Conservation (phyloP, 2,797 vertebrate species). For the Vultur gryphus region DNA sequence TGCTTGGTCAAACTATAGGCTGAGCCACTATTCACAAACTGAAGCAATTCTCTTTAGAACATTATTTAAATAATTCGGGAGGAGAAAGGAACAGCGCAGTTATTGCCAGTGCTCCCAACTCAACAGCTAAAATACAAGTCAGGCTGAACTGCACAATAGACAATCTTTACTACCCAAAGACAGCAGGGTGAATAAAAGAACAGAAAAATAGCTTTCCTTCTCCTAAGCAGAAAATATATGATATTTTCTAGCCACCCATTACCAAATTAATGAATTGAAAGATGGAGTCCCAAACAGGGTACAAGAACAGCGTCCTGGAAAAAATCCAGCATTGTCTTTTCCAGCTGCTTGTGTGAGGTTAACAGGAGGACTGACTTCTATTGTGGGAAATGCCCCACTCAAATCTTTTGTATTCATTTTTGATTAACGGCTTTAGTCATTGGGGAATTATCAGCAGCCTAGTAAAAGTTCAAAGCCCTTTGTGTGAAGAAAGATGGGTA, state of each 20-base stretch:
- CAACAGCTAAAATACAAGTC: background rate
- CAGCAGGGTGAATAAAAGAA: background rate
- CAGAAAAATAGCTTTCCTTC: background rate
- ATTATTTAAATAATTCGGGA: background rate
- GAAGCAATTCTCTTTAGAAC: background rate
- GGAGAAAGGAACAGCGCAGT: background rate
- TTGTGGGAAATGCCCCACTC: conserved; percentile 41
- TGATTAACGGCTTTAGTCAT: conserved; percentile 36
- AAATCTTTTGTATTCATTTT: conserved; percentile 55
- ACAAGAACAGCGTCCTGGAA: background rate
- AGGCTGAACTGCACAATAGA: background rate
- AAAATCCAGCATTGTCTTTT: conserved; percentile 47
- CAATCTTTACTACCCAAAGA: background rate
- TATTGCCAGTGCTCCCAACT: background rate
- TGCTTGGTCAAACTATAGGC: background rate
- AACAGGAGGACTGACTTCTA: conserved; percentile 37
- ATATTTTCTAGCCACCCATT: conserved; percentile 3
- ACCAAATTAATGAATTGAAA: background rate
- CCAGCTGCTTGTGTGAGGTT: conserved; percentile 33
- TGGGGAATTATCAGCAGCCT: conserved; percentile 14
- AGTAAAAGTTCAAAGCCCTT: conserved; percentile 59
- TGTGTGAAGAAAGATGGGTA: conserved; percentile 25
- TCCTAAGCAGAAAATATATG: background rate
- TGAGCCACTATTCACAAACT: background rate
- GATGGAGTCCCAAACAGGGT: background rate